These are phyloP conservation scores for Heliconius hermathena DNA, from an alignment of 1,140 invertebrate genomes.

Conservation along the genomic window DNA sequence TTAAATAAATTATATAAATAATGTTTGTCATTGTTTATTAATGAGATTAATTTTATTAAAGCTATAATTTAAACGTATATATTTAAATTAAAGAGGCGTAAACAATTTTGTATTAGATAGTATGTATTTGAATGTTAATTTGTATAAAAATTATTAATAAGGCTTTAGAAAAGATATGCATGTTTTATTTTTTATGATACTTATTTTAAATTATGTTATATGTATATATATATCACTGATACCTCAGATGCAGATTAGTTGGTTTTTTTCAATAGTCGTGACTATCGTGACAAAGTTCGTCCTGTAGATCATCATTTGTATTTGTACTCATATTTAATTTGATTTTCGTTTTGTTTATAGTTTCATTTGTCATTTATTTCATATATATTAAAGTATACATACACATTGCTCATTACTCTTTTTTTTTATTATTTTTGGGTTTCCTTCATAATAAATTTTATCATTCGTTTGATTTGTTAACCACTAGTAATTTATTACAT, in stretches of 20 bases:
- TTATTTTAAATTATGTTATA: neutral
- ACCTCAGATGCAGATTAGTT: neutral
- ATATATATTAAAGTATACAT: neutral
- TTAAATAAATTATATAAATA: too few relatives aligned
- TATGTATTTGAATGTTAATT: constrained; percentile 9
- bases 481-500: neutral
- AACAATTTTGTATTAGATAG: constrained; percentile 5
- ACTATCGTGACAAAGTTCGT: too few relatives aligned
- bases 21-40: neutral
- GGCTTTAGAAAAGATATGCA: neutral
- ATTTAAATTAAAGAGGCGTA: constrained; percentile 2
- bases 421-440: neutral
- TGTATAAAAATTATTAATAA: constrained; percentile 7
- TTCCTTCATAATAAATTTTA: neutral
- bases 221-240: constrained; percentile 6
- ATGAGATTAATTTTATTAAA: neutral
- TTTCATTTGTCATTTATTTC: neutral
- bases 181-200: neutral
- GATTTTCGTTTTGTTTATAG: neutral
- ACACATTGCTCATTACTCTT: neutral
- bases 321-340: too few relatives aligned
- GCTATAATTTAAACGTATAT: neutral
- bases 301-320: neutral
- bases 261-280: too few relatives aligned
- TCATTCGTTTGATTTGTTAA: neutral